Conservation (phyloP, 2,888 invertebrate genomes). For the Aphodius sticticus region DNA sequence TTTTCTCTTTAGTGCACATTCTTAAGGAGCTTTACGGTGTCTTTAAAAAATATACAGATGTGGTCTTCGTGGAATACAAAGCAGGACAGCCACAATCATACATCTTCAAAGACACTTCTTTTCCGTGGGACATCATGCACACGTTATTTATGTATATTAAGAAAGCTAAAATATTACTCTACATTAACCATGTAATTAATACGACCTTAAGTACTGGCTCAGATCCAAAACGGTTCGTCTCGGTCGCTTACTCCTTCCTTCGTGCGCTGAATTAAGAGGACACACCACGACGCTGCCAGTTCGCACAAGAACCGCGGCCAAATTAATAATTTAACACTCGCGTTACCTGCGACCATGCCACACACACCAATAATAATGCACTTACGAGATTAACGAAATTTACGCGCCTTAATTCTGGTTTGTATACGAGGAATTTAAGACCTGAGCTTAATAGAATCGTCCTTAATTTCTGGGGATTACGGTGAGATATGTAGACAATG, state of each 20-base stretch:
- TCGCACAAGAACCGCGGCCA: neutral
- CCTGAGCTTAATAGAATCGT: neutral
- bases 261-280: neutral
- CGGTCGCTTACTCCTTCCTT: constrained; percentile 4
- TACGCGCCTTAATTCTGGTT: neutral
- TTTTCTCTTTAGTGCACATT: too few relatives aligned
- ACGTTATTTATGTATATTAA: constrained; percentile 4
- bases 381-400: neutral
- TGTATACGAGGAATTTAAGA: constrained; percentile 4
- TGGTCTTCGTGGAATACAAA: neutral
- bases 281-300: neutral
- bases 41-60: neutral
- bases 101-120: neutral
- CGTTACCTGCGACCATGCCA: neutral
- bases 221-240: neutral
- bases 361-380: neutral
- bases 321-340: neutral
- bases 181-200: constrained; percentile 4
- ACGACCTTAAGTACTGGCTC: constrained; percentile 4
- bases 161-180: constrained; percentile 4
- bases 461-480: constrained; percentile 4
- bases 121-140: neutral
- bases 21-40: too few relatives aligned
- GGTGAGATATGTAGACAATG: neutral
- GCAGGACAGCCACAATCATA: neutral